Conservation (phyloP, 1,140 invertebrate genomes). For the Trigoniulus corallinus region DNA sequence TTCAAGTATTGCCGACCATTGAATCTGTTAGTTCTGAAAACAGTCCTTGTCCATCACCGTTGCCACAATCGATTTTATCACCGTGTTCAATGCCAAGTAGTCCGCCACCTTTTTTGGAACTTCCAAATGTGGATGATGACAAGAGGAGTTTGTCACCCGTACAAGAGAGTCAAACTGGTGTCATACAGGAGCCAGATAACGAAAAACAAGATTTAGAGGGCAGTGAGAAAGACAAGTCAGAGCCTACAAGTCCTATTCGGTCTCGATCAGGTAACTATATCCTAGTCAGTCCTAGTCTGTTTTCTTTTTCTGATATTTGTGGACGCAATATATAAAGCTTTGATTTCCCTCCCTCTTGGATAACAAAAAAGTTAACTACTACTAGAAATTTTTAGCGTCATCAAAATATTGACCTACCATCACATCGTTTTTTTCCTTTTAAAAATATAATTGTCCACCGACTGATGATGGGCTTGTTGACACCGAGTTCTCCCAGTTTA, state of each 20-base stretch:
- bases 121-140: not conserved
- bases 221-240: not conserved
- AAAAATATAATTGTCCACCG: too few relatives aligned
- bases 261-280: too few relatives aligned
- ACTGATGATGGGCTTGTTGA: too few relatives aligned
- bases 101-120: not conserved
- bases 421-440: too few relatives aligned
- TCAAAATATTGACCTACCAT: too few relatives aligned
- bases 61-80: slow-evolving; percentile 10
- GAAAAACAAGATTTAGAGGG: slow-evolving; percentile 5
- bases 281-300: too few relatives aligned
- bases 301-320: not conserved
- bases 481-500: too few relatives aligned
- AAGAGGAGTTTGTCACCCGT: too few relatives aligned
- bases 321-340: not conserved
- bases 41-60: slow-evolving; percentile 36
- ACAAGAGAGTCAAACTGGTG: not conserved
- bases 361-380: too few relatives aligned
- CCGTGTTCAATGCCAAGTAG: slow-evolving; percentile 6
- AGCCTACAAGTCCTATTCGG: not conserved
- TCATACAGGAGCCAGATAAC: not conserved
- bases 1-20: slow-evolving; percentile 9
- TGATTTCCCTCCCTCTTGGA: too few relatives aligned
- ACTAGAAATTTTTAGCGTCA: too few relatives aligned
- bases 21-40: slow-evolving; percentile 32